Conservation (phyloP, 2,113 vertebrate genomes). For the Pantherophis guttatus region DNA sequence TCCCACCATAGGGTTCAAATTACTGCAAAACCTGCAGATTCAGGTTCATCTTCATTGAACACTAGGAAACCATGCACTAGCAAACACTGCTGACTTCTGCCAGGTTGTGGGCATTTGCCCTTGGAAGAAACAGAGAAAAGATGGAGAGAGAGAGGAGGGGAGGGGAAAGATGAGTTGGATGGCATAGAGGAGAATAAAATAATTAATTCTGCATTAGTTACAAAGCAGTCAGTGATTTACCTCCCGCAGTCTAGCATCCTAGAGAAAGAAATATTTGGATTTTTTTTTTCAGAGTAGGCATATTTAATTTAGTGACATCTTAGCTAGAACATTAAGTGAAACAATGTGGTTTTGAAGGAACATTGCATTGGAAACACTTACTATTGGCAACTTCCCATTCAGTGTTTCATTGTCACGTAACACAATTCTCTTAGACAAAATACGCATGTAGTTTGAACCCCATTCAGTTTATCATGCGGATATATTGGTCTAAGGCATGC, state of each 20-base stretch:
- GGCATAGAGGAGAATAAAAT: constrained; percentile 54
- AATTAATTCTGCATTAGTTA: constrained; percentile 63
- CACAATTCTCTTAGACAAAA: constrained; percentile 57
- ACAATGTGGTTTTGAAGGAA: constrained; percentile 57
- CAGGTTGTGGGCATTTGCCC: constrained; percentile 70
- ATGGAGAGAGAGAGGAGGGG: constrained; percentile 53
- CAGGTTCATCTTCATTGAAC: constrained; percentile 67
- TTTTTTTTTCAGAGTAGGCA: constrained; percentile 56
- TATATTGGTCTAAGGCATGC: constrained; percentile 72
- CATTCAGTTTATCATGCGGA: constrained; percentile 55
- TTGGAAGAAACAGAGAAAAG: constrained; percentile 58
- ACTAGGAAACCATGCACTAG: constrained; percentile 75
- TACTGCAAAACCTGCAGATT: constrained; percentile 69
- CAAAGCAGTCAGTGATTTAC: constrained; percentile 62
- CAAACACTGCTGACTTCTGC: constrained; percentile 72
- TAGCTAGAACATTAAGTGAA: constrained; percentile 52
- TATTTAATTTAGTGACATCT: constrained; percentile 61
- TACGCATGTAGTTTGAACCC: constrained; percentile 53
- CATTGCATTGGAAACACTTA: constrained; percentile 57
- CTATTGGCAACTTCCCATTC: constrained; percentile 64
- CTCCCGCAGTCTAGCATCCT: constrained; percentile 57
- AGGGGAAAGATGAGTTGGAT: background rate
- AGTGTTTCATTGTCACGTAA: constrained; percentile 60
- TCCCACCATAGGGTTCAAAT: constrained; percentile 69
- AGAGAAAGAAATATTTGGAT: constrained; percentile 41